Evolutionary conservation across 2,113 vertebrate genomes (phyloP), one percentile per base, ranked within the genome.

Genomic region (Marmota monax): DNA sequence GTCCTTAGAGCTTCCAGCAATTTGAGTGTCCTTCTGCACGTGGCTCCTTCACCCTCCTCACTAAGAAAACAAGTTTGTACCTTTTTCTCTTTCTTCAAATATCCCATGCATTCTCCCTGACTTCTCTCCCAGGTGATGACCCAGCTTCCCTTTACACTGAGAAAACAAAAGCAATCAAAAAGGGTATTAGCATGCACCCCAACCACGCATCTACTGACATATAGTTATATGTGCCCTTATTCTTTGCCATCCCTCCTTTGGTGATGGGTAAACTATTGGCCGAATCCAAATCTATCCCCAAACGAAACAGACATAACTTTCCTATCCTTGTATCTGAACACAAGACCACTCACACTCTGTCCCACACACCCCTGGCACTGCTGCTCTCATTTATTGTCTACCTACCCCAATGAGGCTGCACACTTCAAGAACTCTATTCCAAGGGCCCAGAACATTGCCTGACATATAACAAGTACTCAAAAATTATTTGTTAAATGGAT

Each of bases 151-250:
- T 88, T 78, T 70, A 45, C 79, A 76, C 12, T 72, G 7, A 96
- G 63, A 80, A 90, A 95, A 80, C 73, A 93, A 69, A 88, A 74
- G n/a, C 63, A 72, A 78, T 29, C 18, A 22, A 67, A 63, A 73
- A 65, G 32, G 63, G 9, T 25, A 10, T 34, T 16, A 58, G 65
- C 48, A 20, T 56, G 32, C 32, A 56, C 29, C 80, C 61, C 10
- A 8, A 22, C 53, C 53, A 32, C 42, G 48, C 4, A 8, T 27
- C 70, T 70, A 5, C 83, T 4, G n/a, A 56, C 45, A 7, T 17
- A 12, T 0, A n/a, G 72, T 13, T 12, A 1, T 39, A 1, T 14
- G 11, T 8, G 48, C 8, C 45, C 37, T 65, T 39, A 10, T 29
- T 42, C 48, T 56, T 69, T 39, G 7, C 74, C 6, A 5, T 10